Evolutionary conservation across 2,888 invertebrate species (phyloP), one percentile per base, ranked within the genome.

Genomic region (Capitulum mitella): DNA sequence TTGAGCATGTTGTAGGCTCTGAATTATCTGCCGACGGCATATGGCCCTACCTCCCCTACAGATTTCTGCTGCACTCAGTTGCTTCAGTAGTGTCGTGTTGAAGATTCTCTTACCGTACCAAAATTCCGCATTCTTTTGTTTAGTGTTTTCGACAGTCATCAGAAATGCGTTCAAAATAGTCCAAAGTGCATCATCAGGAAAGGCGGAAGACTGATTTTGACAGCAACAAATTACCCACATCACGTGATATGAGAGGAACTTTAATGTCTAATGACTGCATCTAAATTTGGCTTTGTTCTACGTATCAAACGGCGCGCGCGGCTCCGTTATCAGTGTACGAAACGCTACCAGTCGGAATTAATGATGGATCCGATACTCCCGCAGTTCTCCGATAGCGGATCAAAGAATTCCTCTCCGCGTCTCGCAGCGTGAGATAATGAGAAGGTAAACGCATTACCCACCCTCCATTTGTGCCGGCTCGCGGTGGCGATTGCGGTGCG

Each of bases 221-320:
- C 70, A 70, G 70, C 40, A 12, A 26, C 70, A 70, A 70, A 70
- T 70, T 70, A 40, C 70, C 26, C 22, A 40, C 70, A 37, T 37
- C 37, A 40, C 12, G 40, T 40, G 34, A 14, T 70, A 26, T 37
- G 70, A 70, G 70, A 37, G 40, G 40, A 26, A 70, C 37, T 22
- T 3, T n/a, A n/a, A n/a, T 26, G 40, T n/a, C 26, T 70, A 70
- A 70, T 70, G 40, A 70, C 70, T 22, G 70, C 26, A 29, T 16
- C 70, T 70, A 40, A 70, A 70, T 70, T 70, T 40, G 70, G 70
- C 70, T 70, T 70, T 70, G 70, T 70, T 70, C 70, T 70, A 70
- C 70, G 40, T 70, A 70, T 70, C 70, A 70, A 40, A 70, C 70
- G 70, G 40, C 19, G 37, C 8, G 70, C 19, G 40, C 26, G 26